Evolutionary conservation across 2,113 vertebrate species (phyloP).

Genomic region (Engraulis encrasicolus): DNA sequence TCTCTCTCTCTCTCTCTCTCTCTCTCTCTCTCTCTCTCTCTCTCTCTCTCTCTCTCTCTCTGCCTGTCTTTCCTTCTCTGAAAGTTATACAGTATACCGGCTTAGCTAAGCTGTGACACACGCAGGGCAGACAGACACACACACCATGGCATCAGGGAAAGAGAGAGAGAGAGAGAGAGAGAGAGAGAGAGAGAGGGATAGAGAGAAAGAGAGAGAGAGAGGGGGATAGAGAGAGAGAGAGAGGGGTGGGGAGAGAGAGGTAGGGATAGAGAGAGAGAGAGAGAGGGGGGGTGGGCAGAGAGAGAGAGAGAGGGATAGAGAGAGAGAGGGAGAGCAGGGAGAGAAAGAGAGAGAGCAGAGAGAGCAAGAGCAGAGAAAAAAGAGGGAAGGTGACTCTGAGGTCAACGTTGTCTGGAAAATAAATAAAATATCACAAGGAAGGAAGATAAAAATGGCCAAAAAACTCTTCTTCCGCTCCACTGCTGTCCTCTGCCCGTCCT

Average conservation of each 20-base stretch:
- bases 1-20: not conserved
- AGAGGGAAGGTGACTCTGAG: not conserved
- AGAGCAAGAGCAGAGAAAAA: not conserved
- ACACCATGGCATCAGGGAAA: no score
- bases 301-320: no score
- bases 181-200: no score
- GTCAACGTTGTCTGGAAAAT: not conserved
- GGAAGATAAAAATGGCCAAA: not conserved
- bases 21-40: not conserved
- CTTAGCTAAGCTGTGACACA: conserved; percentile 12
- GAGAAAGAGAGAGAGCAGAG: not conserved
- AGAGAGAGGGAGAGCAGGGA: no score
- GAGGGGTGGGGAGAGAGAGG: no score
- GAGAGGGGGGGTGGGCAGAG: no score
- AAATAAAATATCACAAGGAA: not conserved
- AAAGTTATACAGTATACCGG: not conserved
- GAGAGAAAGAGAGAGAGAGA: no score
- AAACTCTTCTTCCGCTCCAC: not conserved
- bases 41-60: not conserved
- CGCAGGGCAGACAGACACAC: not conserved
- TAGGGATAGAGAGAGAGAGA: no score
- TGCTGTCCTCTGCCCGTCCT: not conserved
- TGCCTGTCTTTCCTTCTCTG: not conserved
- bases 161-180: no score
- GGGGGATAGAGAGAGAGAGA: no score